Percentiles rank a stretch among this genome's conserved stretches.
Evolutionary conservation across 2,113 vertebrate genomes (phyloP).

Genomic region (Lonchura striata): DNA sequence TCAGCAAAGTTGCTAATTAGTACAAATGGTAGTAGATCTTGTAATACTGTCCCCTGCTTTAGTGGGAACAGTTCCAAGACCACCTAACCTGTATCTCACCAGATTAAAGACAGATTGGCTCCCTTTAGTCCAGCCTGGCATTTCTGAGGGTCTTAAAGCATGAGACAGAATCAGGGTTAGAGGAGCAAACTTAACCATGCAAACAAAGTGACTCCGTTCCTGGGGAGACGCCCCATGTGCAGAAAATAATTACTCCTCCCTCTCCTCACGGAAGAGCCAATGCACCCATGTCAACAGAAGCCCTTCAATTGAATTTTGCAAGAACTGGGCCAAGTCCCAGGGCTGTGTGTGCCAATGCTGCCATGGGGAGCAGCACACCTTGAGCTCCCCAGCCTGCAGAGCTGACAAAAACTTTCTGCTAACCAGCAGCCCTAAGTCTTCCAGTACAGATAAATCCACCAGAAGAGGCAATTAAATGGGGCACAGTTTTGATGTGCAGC

Average conservation of each 20-base stretch:
- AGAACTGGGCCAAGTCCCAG: constrained; percentile 59
- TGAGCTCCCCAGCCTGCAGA: neutral
- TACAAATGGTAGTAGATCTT: constrained; percentile 57
- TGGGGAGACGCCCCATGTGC: constrained; percentile 17
- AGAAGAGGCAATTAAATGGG: constrained; percentile 4
- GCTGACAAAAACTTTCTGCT: neutral
- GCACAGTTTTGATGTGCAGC: neutral
- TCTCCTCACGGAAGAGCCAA: neutral
- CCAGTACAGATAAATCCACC: neutral
- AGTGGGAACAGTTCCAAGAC: constrained; percentile 52
- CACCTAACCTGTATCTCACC: constrained; percentile 19
- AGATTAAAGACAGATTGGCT: neutral
- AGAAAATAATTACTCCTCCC: constrained; percentile 53
- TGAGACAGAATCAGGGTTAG: neutral
- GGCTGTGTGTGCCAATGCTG: neutral
- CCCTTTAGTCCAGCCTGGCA: neutral
- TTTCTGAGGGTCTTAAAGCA: neutral
- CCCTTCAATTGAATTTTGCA: constrained; percentile 16
- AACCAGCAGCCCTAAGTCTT: neutral
- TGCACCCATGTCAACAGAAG: constrained; percentile 24
- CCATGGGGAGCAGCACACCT: constrained; percentile 15
- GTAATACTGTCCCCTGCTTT: constrained; percentile 50
- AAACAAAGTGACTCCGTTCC: neutral
- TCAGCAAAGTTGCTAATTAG: constrained; percentile 68
- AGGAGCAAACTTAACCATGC: neutral